Percentiles rank a stretch among this genome's conserved stretches.
Conservation (phyloP, 2,113 vertebrate genomes). For the Pachycephala philippinensis region DNA sequence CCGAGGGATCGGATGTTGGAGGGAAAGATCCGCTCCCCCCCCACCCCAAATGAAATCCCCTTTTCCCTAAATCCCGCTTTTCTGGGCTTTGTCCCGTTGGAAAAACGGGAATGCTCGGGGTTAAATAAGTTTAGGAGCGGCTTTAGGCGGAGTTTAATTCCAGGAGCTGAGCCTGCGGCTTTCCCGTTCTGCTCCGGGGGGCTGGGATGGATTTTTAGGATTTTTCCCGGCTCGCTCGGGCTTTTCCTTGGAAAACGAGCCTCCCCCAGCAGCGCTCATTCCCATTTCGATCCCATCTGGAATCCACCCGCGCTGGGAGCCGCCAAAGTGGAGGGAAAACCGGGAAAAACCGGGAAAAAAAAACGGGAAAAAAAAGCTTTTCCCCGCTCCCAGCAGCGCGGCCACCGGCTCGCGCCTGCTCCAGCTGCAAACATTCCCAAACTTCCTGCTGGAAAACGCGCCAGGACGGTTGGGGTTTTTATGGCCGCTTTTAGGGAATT, state of each 20-base stretch:
- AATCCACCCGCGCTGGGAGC: neutral
- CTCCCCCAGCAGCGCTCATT: neutral
- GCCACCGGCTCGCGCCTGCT: neutral
- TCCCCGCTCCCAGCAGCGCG: neutral
- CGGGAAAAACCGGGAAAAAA: neutral
- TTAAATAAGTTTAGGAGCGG: neutral
- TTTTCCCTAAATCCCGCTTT: neutral
- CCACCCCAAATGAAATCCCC: neutral
- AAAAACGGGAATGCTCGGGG: neutral
- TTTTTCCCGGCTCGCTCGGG: neutral
- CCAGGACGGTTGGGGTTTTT: neutral
- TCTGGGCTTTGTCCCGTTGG: neutral
- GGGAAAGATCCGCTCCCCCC: too few species aligned
- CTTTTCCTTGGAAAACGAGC: neutral
- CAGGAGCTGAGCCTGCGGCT: neutral
- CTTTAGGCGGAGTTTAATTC: neutral
- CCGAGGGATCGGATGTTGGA: neutral
- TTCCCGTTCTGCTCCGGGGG: neutral
- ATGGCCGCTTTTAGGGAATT: neutral
- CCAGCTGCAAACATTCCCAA: neutral
- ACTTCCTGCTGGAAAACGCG: neutral
- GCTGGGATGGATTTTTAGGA: neutral
- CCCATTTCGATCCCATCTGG: neutral
- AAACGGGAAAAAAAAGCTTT: neutral
- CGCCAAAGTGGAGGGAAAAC: neutral